These are phyloP conservation scores for Patella ulyssiponensis DNA, from an alignment of 2,888 invertebrate species.

Conservation along the genomic window DNA sequence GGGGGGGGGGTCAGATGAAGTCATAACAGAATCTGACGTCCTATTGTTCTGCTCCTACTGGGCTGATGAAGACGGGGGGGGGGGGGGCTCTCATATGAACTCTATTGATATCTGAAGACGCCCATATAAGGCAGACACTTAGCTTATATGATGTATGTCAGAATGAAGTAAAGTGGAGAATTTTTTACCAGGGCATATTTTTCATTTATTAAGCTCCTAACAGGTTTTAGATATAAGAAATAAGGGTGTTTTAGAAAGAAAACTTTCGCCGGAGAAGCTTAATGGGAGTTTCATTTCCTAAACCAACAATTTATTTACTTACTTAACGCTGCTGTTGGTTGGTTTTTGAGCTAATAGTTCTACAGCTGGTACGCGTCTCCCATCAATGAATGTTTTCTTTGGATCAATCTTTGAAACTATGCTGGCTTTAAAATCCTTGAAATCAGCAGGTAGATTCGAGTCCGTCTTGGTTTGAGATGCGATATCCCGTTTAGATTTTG, in stretches of 20 bases:
- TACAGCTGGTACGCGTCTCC: slow-evolving; percentile 61
- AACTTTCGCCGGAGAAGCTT: neutral
- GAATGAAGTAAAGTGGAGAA: too few relatives aligned
- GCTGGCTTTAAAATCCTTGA: slow-evolving; percentile 55
- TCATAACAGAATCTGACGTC: too few relatives aligned
- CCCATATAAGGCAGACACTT: too few relatives aligned
- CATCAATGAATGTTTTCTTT: slow-evolving; percentile 64
- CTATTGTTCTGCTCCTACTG: too few relatives aligned
- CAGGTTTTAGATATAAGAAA: neutral
- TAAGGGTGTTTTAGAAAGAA: neutral
- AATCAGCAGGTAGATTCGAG: slow-evolving; percentile 42
- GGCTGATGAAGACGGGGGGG: too few relatives aligned
- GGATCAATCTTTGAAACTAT: slow-evolving; percentile 49
- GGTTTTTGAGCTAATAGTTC: slow-evolving; percentile 60
- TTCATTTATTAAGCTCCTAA: too few relatives aligned
- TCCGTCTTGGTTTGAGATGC: neutral
- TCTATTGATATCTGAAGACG: too few relatives aligned
- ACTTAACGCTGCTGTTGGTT: slow-evolving; percentile 64
- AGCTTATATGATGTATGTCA: too few relatives aligned
- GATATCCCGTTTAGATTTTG: neutral
- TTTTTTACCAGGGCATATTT: too few relatives aligned
- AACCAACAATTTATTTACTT: slow-evolving; percentile 22
- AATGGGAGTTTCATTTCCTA: neutral
- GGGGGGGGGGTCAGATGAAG: too few relatives aligned
- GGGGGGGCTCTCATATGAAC: too few relatives aligned